Evolutionary conservation across 2,888 invertebrate genomes (phyloP), one percentile per base, ranked within the genome.

Genomic region (Cyclophora punctaria): DNA sequence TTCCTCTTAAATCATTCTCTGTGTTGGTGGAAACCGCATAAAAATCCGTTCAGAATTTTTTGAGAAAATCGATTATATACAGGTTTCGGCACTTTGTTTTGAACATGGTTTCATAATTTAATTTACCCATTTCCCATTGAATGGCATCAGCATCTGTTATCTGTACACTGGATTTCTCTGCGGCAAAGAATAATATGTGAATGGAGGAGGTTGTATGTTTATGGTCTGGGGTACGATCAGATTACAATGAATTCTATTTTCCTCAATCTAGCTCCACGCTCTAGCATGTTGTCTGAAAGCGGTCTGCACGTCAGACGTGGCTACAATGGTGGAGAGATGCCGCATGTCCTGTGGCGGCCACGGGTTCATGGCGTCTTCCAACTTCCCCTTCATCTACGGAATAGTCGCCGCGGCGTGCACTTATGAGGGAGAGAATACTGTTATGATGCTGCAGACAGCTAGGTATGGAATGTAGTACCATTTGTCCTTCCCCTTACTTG

Each of bases 401-500:
- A 83, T 94, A 56, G 91, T 92, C 7, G 95, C 96, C 0, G 97
- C 98, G 1, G 93, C 95, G 40, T 94, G 94, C 69, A 98, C 98
- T 0, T 98, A 98, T 64, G 98, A 98, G 81, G 98, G 98, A 4
- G 98, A 99, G 83, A 98, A 98, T 72, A 98, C 98, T 0, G 98
- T 98, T 2, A 89, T 98, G 70, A 86, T 95, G 56, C 83, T 98
- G 40, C 98, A 99, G 83, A 95, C 96, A 7, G 97, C 98, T 0
- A 90, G 94, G 90, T 90, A 64, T 40, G 58, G 2, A 20, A 2
- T 20, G 20, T 20, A 2, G 20, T 20, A 20, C 20, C n/a, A n/a
- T n/a, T n/a, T n/a, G n/a, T n/a, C n/a, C 20, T 20, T 20, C 20
- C 20, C 20, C 2, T 2, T 20, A 20, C 20, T 2, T 20, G 20